A percentile compares a stretch with the other conserved stretches of the same genome.
phyloP scores from a whole-genome alignment of 2,888 invertebrate species.

The Oligia strigilis region DNA sequence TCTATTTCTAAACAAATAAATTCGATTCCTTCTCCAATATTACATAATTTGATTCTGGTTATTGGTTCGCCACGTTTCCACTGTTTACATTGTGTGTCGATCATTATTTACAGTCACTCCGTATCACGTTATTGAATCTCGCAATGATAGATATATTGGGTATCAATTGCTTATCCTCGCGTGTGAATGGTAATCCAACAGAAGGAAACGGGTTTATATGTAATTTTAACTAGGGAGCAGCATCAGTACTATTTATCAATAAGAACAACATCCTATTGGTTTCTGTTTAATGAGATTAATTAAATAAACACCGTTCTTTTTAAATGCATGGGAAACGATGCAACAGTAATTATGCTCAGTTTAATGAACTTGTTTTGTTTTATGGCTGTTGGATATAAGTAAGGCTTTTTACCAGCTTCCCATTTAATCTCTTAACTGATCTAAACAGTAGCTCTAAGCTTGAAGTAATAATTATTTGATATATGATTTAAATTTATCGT shows the following conservation, averaged over 20 bases:
- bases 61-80: constrained; percentile 71
- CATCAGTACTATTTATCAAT: constrained; percentile 35
- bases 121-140: constrained; percentile 75
- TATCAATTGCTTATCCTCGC: constrained; percentile 51
- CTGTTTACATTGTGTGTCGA: constrained; percentile 72
- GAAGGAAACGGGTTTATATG: constrained; percentile 41
- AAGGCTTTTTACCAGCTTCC: not conserved
- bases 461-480: not conserved
- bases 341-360: constrained; percentile 7
- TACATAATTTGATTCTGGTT: constrained; percentile 75
- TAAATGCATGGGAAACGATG: constrained; percentile 2
- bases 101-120: constrained; percentile 76
- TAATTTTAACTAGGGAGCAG: constrained; percentile 10
- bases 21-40: constrained; percentile 72
- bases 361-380: constrained; percentile 30
- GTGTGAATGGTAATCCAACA: constrained; percentile 46
- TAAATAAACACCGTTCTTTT: constrained; percentile 28
- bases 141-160: constrained; percentile 46
- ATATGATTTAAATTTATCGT: not conserved
- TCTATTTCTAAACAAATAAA: constrained; percentile 68
- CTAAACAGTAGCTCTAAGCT: not conserved
- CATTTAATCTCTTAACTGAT: not conserved
- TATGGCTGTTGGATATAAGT: constrained; percentile 3
- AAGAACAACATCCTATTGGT: not conserved
- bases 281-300: constrained; percentile 16